Base-by-base conservation (phyloP, 1,140 invertebrate species). In the Holcopasites calliopsidis region DNA sequence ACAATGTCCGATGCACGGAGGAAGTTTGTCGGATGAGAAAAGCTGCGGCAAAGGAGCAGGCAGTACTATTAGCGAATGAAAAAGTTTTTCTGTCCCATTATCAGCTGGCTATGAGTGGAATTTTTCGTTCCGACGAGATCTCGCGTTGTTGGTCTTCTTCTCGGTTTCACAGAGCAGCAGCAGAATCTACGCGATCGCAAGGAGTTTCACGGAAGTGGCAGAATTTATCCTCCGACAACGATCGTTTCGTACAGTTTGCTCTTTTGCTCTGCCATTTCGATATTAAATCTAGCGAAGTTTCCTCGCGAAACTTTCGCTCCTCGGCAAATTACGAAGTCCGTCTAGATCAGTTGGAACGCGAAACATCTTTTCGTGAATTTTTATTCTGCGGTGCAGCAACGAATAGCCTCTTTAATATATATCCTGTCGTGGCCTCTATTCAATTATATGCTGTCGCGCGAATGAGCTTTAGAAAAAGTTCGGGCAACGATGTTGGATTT, bases 211-310 rank as follows among this genome's bases (percentile, higher is more conserved):
- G 16, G 18, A 7, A 8, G 52, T 18, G 16, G 31, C 21, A 13
- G 44, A 33, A 65, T 50, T 50, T 50, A 50, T 35, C 33, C 31
- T n/a, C 13, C 21, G 4, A 4, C n/a, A 13, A 2, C 44, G 42
- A 64, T 49, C 61, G 49, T 64, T 33, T 33, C 31, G 61, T 35
- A 49, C 31, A 5, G 44, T 64, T 49, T 35, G 61, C 61, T n/a
- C 60, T 38, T 18, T 6, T 42, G 0, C 31, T 0, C 0, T 28
- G 52, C 44, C 21, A 33, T 58, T 33, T 26, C 57, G 44, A 35
- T 64, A 65, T 23, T 35, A 44, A n/a, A 35, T 35, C 31, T 13
- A 2, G 6, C 2, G 21, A 65, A 65, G 28, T 65, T 65, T 65
- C 47, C 13, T 10, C 62, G 21, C 13, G 28, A 35, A 65, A 65